Base-by-base conservation (phyloP, 2,113 vertebrate species). In the Sigmodon hispidus region DNA sequence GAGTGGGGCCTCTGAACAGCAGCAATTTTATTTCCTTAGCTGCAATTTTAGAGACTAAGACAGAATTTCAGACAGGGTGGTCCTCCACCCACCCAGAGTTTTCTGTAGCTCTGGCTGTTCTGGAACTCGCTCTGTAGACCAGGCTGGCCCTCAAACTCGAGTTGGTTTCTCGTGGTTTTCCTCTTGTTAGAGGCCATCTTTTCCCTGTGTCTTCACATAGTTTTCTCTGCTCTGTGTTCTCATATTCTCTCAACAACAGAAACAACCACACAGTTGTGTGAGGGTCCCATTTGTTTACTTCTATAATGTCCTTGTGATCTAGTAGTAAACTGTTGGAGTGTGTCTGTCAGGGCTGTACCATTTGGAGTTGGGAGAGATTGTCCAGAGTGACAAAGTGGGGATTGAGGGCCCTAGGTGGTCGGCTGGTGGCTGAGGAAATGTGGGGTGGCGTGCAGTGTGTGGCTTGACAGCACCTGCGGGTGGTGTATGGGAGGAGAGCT, bases 401-500 rank as follows among this genome's bases (percentile, higher is more conserved):
- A 9, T 8, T 21, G 40, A 65, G 63, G 34, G 3, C 3, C 0
- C 22, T 0, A 31, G 72, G 79, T 31, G n/a, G 13, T 34, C n/a
- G 70, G n/a, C 90, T 2, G 40, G 45, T 15, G 36, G 1, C 24
- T 24, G 17, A 0, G 36, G 6, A 34, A 40, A 22, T 0, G 7
- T 17, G 31, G 88, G 94, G 43, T 24, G 0, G 55, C 0, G 57
- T 36, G 43, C 1, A 11, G 55, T 12, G 36, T 1, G 6, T 0
- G 5, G 76, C 36, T 29, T 2, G 31, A 13, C 3, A 26, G 75
- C 31, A 2, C 12, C 1, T 50, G 31, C 17, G 63, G 10, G 10
- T 59, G 0, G 0, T n/a, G 26, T 12, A 1, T 36, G 0, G 0
- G 50, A 34, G 0, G 50, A 34, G 3, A 3, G 0, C 9, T 0